Percentiles rank a stretch among this genome's conserved stretches.
Conservation (phyloP, 2,797 vertebrate species). For the Periparus ater region DNA sequence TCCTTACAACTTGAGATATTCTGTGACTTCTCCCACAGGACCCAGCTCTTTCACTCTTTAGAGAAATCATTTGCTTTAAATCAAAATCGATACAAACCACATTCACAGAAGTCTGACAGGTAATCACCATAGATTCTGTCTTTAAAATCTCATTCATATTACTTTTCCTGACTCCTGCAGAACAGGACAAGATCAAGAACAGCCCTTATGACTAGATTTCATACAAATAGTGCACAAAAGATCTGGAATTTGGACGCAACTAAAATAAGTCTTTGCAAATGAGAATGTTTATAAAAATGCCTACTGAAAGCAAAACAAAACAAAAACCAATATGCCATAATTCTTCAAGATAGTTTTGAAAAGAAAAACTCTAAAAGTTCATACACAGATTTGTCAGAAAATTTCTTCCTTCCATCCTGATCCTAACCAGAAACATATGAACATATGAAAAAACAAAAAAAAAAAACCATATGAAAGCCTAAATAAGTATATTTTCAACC, state of each 20-base stretch:
- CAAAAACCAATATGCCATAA: neutral
- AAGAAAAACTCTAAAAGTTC: neutral
- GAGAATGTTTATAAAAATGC: neutral
- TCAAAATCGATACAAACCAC: neutral
- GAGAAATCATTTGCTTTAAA: neutral
- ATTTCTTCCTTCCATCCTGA: neutral
- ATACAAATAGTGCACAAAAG: neutral
- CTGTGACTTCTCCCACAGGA: neutral
- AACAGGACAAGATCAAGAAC: neutral
- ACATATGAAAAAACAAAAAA: neutral
- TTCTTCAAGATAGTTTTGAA: neutral
- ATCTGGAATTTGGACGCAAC: neutral
- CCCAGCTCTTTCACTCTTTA: neutral
- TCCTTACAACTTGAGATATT: neutral
- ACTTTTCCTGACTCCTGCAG: neutral
- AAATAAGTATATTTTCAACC: neutral
- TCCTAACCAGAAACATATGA: neutral
- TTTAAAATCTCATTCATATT: slow-evolving; percentile 8
- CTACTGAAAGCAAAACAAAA: neutral
- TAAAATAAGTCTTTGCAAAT: neutral
- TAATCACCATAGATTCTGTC: neutral
- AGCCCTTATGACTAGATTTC: neutral
- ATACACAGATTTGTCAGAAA: neutral
- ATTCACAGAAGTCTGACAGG: neutral
- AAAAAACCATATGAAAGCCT: neutral